A percentile compares a stretch with the other conserved stretches of the same genome.
phyloP scores from a whole-genome alignment of 2,113 vertebrate genomes.

The Diadophis punctatus region DNA sequence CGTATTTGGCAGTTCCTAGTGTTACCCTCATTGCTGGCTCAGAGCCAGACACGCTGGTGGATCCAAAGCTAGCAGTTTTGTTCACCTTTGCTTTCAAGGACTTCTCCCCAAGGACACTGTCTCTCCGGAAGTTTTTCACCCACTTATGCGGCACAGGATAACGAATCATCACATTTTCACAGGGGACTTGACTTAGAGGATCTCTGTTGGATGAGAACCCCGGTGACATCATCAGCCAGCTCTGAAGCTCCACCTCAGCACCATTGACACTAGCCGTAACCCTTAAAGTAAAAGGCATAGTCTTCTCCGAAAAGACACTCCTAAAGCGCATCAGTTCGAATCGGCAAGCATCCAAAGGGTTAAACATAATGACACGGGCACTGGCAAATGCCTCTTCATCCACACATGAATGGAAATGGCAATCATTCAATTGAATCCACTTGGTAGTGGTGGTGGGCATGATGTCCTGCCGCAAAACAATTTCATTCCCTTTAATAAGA shows the following conservation, averaged over 20 bases:
- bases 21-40: conserved; percentile 91
- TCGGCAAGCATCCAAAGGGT: conserved; percentile 75
- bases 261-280: conserved; percentile 77
- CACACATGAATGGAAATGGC: conserved; percentile 77
- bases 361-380: conserved; percentile 74
- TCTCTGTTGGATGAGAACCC: conserved; percentile 84
- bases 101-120: conserved; percentile 82
- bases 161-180: conserved; percentile 84
- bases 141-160: conserved; percentile 82
- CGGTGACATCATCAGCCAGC: conserved; percentile 84
- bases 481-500: conserved; percentile 83
- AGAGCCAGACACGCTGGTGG: conserved; percentile 75
- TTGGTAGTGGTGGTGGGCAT: conserved; percentile 85
- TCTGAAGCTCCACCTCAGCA: conserved; percentile 87
- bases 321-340: conserved; percentile 85
- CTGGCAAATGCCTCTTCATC: conserved; percentile 73
- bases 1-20: conserved; percentile 86
- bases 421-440: conserved; percentile 81
- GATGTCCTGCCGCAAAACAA: conserved; percentile 85
- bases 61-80: conserved; percentile 84
- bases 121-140: conserved; percentile 88
- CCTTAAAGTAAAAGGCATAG: conserved; percentile 81
- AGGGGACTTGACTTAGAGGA: conserved; percentile 79
- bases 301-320: conserved; percentile 80
- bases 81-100: conserved; percentile 89